Conservation (phyloP, 1,140 invertebrate genomes). For the Chironomus tepperi region DNA sequence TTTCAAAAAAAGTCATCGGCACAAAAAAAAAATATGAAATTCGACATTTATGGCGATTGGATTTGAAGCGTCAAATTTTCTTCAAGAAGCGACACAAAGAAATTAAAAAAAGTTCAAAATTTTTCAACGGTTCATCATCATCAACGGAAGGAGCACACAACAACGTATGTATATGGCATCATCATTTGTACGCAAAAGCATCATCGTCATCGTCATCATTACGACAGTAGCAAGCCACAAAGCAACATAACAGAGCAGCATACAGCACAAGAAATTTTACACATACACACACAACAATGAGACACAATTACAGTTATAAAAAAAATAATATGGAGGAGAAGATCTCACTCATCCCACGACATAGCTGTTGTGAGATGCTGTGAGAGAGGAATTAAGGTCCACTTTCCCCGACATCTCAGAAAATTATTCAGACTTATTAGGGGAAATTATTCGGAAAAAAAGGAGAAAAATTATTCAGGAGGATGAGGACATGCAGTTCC, state of each 20-base stretch:
- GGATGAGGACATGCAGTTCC: too few species aligned
- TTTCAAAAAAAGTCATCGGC: background rate
- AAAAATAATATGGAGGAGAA: too few species aligned
- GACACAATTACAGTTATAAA: background rate
- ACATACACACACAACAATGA: background rate
- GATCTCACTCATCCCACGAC: too few species aligned
- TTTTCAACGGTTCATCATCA: background rate
- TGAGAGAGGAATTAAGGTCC: too few species aligned
- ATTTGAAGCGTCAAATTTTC: slow-evolving; percentile 15
- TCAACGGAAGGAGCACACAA: background rate
- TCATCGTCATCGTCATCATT: slow-evolving; percentile 19
- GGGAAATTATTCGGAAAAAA: too few species aligned
- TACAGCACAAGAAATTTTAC: background rate
- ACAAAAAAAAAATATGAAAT: background rate
- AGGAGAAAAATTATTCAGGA: too few species aligned
- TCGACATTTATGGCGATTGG: background rate
- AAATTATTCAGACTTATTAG: too few species aligned
- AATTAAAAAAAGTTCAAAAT: background rate
- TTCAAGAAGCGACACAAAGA: background rate
- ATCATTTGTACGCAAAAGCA: background rate
- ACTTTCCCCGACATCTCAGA: too few species aligned
- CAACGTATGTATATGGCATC: background rate
- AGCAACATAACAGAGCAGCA: background rate
- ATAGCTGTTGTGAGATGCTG: too few species aligned
- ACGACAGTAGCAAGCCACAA: background rate